Evolutionary conservation across 2,888 invertebrate genomes (phyloP), one percentile per base, ranked within the genome.

Genomic region (Orthosia cruda): DNA sequence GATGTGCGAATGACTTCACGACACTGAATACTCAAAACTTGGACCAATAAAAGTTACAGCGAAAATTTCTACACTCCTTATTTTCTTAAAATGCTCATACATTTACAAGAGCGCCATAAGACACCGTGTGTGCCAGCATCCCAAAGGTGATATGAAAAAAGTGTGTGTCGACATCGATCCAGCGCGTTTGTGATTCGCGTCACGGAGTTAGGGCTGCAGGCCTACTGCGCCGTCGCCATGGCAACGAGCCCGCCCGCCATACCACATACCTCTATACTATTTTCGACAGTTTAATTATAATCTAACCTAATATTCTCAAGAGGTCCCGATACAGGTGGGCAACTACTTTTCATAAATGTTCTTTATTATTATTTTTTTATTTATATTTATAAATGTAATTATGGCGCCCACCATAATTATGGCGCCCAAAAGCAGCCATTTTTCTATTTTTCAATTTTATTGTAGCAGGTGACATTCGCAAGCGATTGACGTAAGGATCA

Each of bases 141-240:
- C 63, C 68, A 32, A 20, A 71, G 72, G 81, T 78, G 69, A 79
- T 81, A 80, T 83, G 83, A 87, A 89, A 88, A 88, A 89, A 89
- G 83, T 80, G 83, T 86, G 87, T 83, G 86, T 86, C 80, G 84
- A 76, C 90, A 94, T 95, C 92, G 94, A 95, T 96, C 96, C 93
- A 89, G 20, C 55, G 66, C 87, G 89, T 92, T 96, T 95, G 92
- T 91, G 92, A 96, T 96, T 96, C 96, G 88, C 92, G 93, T 94
- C 96, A 96, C 96, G 95, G 87, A 92, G 93, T 94, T 95, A 95
- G 96, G 95, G 87, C 89, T 92, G 93, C 94, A 93, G 88, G 95
- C 94, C 95, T 94, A 93, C 93, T 93, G 95, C 94, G 94, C 91
- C 93, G 95, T 95, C 88, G 91, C 92, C 91, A 95, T 95, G 92